Evolutionary conservation across 1,140 invertebrate species (phyloP).

Genomic region (Sitophilus oryzae): DNA sequence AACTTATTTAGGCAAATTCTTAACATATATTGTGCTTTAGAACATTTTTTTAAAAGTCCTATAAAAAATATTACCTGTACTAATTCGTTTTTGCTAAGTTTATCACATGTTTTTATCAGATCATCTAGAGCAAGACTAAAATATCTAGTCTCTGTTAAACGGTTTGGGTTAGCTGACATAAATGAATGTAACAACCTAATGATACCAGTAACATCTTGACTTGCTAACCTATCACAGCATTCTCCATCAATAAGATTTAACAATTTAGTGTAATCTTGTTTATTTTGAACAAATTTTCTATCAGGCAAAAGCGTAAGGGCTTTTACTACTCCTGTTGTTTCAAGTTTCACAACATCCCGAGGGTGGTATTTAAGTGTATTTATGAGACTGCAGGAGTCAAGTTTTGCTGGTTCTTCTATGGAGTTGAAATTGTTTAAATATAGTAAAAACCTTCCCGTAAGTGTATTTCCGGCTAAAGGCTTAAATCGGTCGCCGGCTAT

Average conservation of each 20-base stretch:
- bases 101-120: conserved; percentile 20
- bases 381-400: conserved; percentile 14
- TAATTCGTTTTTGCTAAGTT: conserved; percentile 31
- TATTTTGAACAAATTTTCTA: conserved; percentile 17
- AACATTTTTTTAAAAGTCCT: conserved; percentile 36
- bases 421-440: conserved; percentile 28
- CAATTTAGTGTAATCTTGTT: conserved; percentile 23
- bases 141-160: conserved; percentile 31
- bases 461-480: conserved; percentile 28
- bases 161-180: conserved; percentile 29
- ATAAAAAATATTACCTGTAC: conserved; percentile 40
- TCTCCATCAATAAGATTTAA: conserved; percentile 30
- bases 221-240: conserved; percentile 26
- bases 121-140: conserved; percentile 30
- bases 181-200: conserved; percentile 33
- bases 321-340: conserved; percentile 9
- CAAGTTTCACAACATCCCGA: conserved; percentile 12
- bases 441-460: conserved; percentile 31
- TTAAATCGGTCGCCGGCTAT: conserved; percentile 25
- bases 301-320: conserved; percentile 21
- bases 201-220: conserved; percentile 24
- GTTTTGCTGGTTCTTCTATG: neutral
- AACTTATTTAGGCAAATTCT: conserved; percentile 33
- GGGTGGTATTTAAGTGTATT: conserved; percentile 1
- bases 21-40: conserved; percentile 28